These are phyloP conservation scores for Oncorhynchus kisutch DNA, from an alignment of 2,113 vertebrate species.

Conservation along the genomic window DNA sequence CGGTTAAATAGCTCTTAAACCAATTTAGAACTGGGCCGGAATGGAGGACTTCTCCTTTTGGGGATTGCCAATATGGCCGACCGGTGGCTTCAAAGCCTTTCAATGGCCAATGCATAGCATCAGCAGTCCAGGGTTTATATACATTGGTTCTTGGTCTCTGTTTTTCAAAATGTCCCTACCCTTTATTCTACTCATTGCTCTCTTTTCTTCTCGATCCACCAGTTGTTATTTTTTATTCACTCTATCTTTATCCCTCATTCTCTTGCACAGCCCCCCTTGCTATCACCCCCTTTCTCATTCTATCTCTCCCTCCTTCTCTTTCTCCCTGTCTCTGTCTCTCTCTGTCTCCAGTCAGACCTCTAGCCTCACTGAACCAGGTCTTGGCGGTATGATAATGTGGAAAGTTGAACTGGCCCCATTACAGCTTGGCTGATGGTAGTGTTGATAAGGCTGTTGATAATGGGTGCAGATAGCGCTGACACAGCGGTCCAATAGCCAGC, in stretches of 20 bases:
- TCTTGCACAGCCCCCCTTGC: conserved; percentile 4
- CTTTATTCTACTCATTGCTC: conserved; percentile 8
- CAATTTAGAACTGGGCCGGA: no score
- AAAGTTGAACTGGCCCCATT: conserved; percentile 99
- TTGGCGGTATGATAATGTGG: conserved; percentile 99
- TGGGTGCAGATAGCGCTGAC: conserved; percentile 91
- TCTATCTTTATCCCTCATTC: conserved; percentile 12
- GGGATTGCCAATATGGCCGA: no score
- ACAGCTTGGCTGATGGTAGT: conserved; percentile 93
- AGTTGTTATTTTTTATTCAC: conserved; percentile 16
- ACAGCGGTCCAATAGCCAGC: conserved; percentile 91
- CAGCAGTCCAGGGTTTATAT: no score
- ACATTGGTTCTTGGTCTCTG: neutral
- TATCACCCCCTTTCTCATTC: conserved; percentile 7
- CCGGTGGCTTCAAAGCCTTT: no score
- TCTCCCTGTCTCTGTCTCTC: conserved; percentile 54
- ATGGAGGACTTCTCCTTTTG: no score
- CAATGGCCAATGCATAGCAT: no score
- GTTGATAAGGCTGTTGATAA: conserved; percentile 91
- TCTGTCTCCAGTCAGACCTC: conserved; percentile 78
- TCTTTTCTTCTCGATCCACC: conserved; percentile 3
- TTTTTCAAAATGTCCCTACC: conserved; percentile 2
- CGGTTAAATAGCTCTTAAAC: no score
- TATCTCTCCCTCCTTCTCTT: neutral
- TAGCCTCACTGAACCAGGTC: conserved; percentile 87